A percentile compares a stretch with the other conserved stretches of the same genome.
These are phyloP conservation scores for Centroberyx gerrardi DNA, from an alignment of 2,797 vertebrate species.

Conservation along the genomic window DNA sequence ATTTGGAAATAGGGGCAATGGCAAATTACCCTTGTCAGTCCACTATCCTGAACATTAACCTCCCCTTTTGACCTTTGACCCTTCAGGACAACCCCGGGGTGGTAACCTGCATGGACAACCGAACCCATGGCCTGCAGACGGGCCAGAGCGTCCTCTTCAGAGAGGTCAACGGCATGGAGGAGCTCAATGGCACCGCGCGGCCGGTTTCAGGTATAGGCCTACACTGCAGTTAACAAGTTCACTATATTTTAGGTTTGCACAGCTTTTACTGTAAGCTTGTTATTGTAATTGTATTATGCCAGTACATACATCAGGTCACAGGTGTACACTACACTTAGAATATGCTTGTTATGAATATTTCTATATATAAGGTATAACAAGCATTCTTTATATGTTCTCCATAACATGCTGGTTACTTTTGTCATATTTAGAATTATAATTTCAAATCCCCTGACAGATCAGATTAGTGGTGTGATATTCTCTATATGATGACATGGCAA, in stretches of 20 bases:
- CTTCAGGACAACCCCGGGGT: constrained; percentile 92
- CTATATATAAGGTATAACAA: background rate
- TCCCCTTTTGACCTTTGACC: constrained; percentile 6
- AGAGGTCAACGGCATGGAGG: constrained; percentile 95
- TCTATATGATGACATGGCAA: background rate
- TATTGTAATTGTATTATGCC: background rate
- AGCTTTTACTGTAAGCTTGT: background rate
- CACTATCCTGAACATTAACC: background rate
- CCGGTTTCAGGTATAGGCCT: constrained; percentile 79
- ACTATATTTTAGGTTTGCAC: background rate
- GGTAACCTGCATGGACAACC: constrained; percentile 96
- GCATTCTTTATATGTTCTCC: background rate
- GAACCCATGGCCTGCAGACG: constrained; percentile 94
- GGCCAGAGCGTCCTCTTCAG: constrained; percentile 94
- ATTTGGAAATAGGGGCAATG: background rate
- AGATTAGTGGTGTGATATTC: background rate
- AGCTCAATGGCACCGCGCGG: constrained; percentile 89
- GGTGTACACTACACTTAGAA: background rate
- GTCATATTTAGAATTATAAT: background rate
- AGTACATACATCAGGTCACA: background rate
- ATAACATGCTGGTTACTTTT: background rate
- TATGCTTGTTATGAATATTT: background rate
- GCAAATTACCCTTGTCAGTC: background rate
- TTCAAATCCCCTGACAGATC: background rate
- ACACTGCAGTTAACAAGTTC: background rate